phyloP scores from a whole-genome alignment of 2,113 vertebrate genomes.

The Willisornis vidua region DNA sequence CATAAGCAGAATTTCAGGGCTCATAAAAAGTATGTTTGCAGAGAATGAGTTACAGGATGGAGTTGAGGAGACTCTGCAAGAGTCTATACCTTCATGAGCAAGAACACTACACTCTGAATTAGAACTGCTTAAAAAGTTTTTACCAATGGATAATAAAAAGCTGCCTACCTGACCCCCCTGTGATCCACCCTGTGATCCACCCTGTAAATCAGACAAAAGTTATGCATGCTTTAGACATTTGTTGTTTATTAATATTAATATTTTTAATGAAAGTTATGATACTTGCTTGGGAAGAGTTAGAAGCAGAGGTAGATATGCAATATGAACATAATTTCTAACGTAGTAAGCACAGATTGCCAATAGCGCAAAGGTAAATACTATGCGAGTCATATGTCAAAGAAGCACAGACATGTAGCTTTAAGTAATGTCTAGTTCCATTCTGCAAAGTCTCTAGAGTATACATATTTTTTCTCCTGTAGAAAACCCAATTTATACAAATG shows the following conservation, averaged over 20 bases:
- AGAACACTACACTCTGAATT: neutral
- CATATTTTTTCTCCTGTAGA: neutral
- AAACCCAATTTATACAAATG: neutral
- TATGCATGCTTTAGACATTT: neutral
- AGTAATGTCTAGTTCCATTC: neutral
- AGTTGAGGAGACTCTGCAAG: neutral
- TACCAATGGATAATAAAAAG: neutral
- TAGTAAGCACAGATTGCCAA: neutral
- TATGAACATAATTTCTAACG: neutral
- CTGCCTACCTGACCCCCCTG: neutral
- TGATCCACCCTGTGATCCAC: slow-evolving; percentile 25
- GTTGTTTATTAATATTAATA: neutral
- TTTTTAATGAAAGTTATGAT: neutral
- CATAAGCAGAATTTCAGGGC: neutral
- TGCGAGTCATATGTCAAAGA: neutral
- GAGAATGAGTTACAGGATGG: neutral
- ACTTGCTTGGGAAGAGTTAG: neutral
- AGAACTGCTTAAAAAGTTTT: neutral
- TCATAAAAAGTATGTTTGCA: neutral
- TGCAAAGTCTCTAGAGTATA: neutral
- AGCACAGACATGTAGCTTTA: neutral
- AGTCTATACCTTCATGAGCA: neutral
- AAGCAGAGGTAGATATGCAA: neutral
- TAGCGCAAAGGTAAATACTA: neutral
- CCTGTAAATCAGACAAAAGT: slow-evolving; percentile 1